Conservation (phyloP, 2,797 vertebrate species). For the Falco naumanni region DNA sequence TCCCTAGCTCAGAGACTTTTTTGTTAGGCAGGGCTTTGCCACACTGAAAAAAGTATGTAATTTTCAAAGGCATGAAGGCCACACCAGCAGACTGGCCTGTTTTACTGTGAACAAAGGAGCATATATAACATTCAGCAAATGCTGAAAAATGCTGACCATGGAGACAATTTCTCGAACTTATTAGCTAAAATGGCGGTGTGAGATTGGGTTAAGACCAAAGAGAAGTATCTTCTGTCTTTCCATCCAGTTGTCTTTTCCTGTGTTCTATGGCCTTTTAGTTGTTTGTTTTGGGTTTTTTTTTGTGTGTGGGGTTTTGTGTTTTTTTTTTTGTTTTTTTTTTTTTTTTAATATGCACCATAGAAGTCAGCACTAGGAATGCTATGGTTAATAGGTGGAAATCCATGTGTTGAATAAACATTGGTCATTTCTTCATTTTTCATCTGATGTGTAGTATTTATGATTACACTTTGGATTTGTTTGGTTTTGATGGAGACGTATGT, state of each 20-base stretch:
- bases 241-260: neutral
- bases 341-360: neutral
- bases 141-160: neutral
- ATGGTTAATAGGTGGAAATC: neutral
- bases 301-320: neutral
- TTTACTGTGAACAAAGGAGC: neutral
- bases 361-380: neutral
- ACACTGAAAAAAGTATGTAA: neutral
- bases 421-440: neutral
- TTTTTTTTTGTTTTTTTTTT: neutral
- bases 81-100: neutral
- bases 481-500: neutral
- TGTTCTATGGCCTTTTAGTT: neutral
- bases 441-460: neutral
- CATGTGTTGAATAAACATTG: neutral
- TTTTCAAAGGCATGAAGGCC: neutral
- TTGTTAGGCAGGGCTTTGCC: neutral
- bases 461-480: neutral
- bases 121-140: neutral
- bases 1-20: neutral
- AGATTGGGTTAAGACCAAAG: neutral
- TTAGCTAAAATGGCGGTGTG: neutral
- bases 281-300: no score
- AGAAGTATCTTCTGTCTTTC: neutral
- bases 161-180: neutral